These are phyloP conservation scores for Anguilla obscura DNA, from an alignment of 2,797 vertebrate species.

Conservation along the genomic window DNA sequence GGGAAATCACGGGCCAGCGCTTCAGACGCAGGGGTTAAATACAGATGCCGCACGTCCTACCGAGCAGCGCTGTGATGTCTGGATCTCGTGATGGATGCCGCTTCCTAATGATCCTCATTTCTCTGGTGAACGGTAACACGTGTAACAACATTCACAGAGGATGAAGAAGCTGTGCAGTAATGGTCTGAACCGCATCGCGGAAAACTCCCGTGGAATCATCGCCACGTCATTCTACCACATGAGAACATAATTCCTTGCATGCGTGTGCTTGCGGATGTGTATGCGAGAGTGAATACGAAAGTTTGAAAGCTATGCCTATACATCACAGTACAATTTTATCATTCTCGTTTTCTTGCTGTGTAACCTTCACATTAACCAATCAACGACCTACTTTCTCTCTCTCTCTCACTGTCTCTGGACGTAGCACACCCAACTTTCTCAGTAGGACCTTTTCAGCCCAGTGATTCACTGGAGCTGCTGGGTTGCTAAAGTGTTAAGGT, in stretches of 20 bases:
- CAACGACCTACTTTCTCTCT: not conserved
- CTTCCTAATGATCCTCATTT: not conserved
- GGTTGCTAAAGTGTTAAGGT: not conserved
- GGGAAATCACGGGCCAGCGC: slow-evolving; percentile 2
- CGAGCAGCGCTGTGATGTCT: slow-evolving; percentile 12
- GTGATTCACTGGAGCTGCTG: not conserved
- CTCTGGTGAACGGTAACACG: not conserved
- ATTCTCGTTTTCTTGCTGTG: not conserved
- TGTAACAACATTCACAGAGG: not conserved
- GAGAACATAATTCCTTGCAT: not conserved
- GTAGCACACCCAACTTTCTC: not conserved
- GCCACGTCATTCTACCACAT: not conserved
- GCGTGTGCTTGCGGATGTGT: not conserved
- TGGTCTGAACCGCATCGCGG: not conserved
- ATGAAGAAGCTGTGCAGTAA: not conserved
- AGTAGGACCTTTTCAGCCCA: not conserved
- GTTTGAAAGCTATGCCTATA: not conserved
- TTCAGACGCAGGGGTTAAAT: slow-evolving; percentile 15
- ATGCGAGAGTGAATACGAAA: not conserved
- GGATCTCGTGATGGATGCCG: slow-evolving; percentile 2
- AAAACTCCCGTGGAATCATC: not conserved
- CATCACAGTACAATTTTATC: not conserved
- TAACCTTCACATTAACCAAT: not conserved
- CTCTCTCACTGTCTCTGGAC: not conserved
- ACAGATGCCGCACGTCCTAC: slow-evolving; percentile 2